Conservation (phyloP, 2,797 vertebrate genomes). For the Gambelia wislizenii region DNA sequence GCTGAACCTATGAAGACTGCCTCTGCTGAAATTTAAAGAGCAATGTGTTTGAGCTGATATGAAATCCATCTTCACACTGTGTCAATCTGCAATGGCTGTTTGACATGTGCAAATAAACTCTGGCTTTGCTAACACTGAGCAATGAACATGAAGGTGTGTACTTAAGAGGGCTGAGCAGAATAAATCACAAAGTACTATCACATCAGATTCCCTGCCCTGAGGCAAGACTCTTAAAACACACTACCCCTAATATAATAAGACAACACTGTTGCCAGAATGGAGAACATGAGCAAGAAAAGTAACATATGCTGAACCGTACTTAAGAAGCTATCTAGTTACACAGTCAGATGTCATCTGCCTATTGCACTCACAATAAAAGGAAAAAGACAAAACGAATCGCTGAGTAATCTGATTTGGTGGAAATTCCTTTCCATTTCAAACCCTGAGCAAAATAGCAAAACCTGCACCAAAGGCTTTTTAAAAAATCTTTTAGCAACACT, state of each 20-base stretch:
- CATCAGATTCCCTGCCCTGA: not conserved
- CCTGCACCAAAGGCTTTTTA: not conserved
- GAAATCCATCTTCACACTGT: not conserved
- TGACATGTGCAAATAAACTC: not conserved
- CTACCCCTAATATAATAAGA: not conserved
- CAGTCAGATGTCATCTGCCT: not conserved
- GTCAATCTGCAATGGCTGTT: not conserved
- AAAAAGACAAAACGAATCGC: not conserved
- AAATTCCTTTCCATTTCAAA: slow-evolving; percentile 8
- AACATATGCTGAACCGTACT: not conserved
- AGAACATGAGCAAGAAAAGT: not conserved
- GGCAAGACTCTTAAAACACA: not conserved
- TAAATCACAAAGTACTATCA: not conserved
- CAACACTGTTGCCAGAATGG: not conserved
- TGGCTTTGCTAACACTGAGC: not conserved
- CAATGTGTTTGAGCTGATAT: not conserved
- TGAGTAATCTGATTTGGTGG: not conserved
- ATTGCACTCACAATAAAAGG: not conserved
- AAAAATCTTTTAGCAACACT: not conserved
- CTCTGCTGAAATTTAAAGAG: not conserved
- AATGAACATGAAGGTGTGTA: not conserved
- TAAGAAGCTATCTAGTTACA: slow-evolving; percentile 1
- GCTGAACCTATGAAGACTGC: not conserved
- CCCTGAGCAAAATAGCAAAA: not conserved
- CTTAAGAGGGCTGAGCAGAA: not conserved